Evolutionary conservation across 2,888 invertebrate genomes (phyloP), one percentile per base, ranked within the genome.

Genomic region (Macrophya annulata): DNA sequence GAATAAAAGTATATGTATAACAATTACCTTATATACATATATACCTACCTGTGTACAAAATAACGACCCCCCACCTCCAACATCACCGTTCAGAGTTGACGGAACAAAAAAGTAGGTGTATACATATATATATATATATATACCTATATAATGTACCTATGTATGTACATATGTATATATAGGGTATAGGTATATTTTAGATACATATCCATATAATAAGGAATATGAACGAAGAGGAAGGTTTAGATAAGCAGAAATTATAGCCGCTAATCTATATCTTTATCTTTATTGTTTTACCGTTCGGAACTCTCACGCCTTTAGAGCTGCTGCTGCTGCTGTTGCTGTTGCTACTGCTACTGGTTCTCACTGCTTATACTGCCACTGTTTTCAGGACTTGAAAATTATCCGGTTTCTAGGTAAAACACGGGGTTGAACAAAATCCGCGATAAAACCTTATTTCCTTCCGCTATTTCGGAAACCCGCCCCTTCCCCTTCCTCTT

Each of bases 211-310:
- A 48, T 48, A 48, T 48, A 62, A 62, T n/a, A 72, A 25, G 43
- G 76, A 43, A 72, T 17, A 10, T 25, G 43, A 48, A 74, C 15
- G 37, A 12, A 45, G 71, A 40, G 40, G 43, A 74, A 15, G 76
- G 76, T 55, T 51, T 77, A 77, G 77, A 77, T 77, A 77, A 77
- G 77, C 31, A 55, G 25, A 77, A 77, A 51, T 77, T 77, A 77
- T 77, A 55, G 51, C 37, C 77, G 31, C 37, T 55, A 77, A 77
- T 77, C 51, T 37, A 55, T 51, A 77, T 77, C 77, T 77, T 77
- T 55, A 77, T 77, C 77, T 77, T 77, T 77, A 77, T 51, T 76
- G 76, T 76, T 76, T 76, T 76, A 48, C 76, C 71, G 37, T 43
- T 71, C 8, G 71, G 8, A 71, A 40, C 37, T 40, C 68, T 68